phyloP scores from a whole-genome alignment of 2,113 vertebrate species.

The Rhineura floridana region DNA sequence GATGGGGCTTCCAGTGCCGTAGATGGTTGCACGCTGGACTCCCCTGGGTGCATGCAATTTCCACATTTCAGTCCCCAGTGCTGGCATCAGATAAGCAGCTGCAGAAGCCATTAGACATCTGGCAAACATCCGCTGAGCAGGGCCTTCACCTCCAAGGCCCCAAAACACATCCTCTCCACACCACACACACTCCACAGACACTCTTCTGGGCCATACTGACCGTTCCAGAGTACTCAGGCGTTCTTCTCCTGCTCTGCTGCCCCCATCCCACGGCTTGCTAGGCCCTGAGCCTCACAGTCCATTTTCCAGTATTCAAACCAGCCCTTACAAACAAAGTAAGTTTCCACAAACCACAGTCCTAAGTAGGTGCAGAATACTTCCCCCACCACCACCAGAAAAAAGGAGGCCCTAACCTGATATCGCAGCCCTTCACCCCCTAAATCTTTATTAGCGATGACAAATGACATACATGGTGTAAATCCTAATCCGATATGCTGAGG shows the following conservation, averaged over 20 bases:
- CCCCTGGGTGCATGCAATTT: neutral
- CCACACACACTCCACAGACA: neutral
- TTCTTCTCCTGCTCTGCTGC: neutral
- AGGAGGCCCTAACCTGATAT: no score
- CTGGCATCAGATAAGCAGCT: neutral
- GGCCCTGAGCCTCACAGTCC: neutral
- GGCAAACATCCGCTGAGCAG: neutral
- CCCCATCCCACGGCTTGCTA: neutral
- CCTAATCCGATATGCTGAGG: neutral
- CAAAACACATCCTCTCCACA: neutral
- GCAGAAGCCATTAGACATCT: neutral
- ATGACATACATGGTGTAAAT: neutral
- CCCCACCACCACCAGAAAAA: fast-evolving
- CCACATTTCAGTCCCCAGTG: neutral
- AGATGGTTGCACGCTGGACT: neutral
- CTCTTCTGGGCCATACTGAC: no score
- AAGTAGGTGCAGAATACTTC: neutral
- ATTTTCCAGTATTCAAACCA: neutral
- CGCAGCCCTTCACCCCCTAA: neutral
- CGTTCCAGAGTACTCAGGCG: neutral
- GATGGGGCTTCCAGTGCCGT: neutral
- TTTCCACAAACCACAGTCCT: neutral
- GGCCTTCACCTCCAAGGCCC: neutral
- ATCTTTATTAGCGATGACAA: neutral
- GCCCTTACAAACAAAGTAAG: neutral